Evolutionary conservation across 1,140 invertebrate species (phyloP), one percentile per base, ranked within the genome.

Genomic region (Dinoponera quadriceps): DNA sequence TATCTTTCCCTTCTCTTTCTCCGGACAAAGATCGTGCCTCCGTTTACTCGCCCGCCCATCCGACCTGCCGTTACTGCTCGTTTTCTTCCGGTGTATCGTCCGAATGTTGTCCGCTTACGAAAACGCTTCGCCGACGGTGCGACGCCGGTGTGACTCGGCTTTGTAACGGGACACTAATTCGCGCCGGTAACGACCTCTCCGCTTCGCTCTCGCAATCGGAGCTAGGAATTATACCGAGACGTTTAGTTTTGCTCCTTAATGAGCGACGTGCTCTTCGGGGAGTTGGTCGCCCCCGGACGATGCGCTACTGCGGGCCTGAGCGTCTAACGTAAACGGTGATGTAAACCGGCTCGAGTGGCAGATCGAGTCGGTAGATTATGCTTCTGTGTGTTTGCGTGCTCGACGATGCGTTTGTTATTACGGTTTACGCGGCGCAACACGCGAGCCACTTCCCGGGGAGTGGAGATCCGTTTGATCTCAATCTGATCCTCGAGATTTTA

Each of bases 141-240:
- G 22, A 3, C 22, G 18, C n/a, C n/a, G n/a, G n/a, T 9, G 38
- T n/a, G 20, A 20, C 22, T 44, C 29, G 51, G 25, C 51, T 69
- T 71, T 80, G 75, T 59, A 80, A 80, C 75, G 63, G 65, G 51
- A 71, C 18, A 57, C 75, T 71, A 71, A 80, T 71, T 71, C 65
- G 65, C 22, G 33, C 18, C 22, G 65, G 33, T 80, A 80, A 80
- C 65, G 38, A 69, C 25, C 51, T 54, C 48, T 20, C 25, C 44
- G 57, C 73, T 44, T 9, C 63, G 55, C 59, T 25, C 48, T 69
- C 51, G 75, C 69, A 80, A 80, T 33, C 65, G 33, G 65, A 80
- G 29, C 54, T 54, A 54, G 65, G 69, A 80, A 57, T 80, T 80
- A 59, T 59, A 57, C 65, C 49, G 65, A 44, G 38, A 71, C 51